Evolutionary conservation across 1,140 invertebrate genomes (phyloP), one percentile per base, ranked within the genome.

Genomic region (Coboldia fuscipes): DNA sequence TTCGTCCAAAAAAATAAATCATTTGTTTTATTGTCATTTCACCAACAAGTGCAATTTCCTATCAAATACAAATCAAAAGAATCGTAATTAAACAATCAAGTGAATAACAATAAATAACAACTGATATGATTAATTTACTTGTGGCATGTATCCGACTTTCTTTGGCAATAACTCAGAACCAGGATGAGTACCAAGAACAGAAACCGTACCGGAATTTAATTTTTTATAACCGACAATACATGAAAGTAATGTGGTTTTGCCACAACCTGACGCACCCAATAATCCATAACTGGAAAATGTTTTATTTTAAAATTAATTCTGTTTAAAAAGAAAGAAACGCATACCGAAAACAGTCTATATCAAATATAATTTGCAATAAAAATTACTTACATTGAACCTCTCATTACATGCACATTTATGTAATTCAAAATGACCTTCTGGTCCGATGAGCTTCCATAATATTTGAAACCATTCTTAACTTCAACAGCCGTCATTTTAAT

Each of bases 1-100:
- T 73, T 14, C 76, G 60, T 0, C 88, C 88, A 56, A 93, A 94
- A 54, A 85, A 94, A 37, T 70, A 72, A 2, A 94, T 60, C 0
- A 83, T 84, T 40, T 84, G 81, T 30, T 70, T 68, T 1, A 89
- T 78, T 1, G 78, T 75, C 51, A 94, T 86, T 49, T 93, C 83
- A 7, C 67, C 67, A 12, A 85, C 82, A 14, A 96, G 50, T 0
- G 84, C 81, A 35, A 90, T 75, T 37, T 92, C 84, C 66, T 89
- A 58, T n/a, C 49, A 52, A 42, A 36, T 31, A 36, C 40, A 42
- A 35, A 34, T 35, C 26, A 39, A 14, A 16, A 28, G 19, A 27
- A 30, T 24, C 3, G 19, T 12, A 23, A 30, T 16, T n/a, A 1
- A 24, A 3, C 3, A 17, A 14, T 22, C 5, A 21, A 36, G 6